Conservation (phyloP, 2,113 vertebrate species). For the Tetraodon nigroviridis region DNA sequence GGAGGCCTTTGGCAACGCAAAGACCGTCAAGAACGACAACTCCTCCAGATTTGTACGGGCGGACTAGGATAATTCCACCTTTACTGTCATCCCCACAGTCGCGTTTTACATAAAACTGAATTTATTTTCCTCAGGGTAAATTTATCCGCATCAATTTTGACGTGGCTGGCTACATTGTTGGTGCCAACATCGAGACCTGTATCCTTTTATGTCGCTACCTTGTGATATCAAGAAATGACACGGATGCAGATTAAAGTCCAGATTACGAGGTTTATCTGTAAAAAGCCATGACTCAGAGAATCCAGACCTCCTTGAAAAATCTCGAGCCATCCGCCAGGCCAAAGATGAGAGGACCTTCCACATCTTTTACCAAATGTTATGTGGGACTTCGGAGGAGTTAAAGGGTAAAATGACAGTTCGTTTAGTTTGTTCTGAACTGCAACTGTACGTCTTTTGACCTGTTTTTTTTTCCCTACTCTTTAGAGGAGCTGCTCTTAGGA, state of each 20-base stretch:
- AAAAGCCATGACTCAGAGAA: constrained; percentile 59
- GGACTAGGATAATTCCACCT: background rate
- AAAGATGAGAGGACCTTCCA: constrained; percentile 90
- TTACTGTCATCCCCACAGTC: background rate
- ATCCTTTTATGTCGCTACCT: constrained; percentile 62
- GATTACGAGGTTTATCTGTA: background rate
- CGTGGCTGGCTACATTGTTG: constrained; percentile 81
- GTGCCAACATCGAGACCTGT: constrained; percentile 84
- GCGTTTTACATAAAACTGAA: background rate
- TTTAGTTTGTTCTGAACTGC: too few species aligned
- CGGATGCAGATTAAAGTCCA: background rate
- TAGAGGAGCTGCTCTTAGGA: constrained; percentile 83
- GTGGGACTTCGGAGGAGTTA: constrained; percentile 77
- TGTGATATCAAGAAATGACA: background rate
- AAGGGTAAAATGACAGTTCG: constrained; percentile 51
- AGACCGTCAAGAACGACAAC: constrained; percentile 90
- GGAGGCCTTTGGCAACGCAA: constrained; percentile 89
- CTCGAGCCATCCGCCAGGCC: constrained; percentile 85
- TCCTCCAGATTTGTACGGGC: constrained; percentile 87
- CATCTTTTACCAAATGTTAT: constrained; percentile 86
- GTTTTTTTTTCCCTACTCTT: constrained; percentile 30
- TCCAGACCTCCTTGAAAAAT: constrained; percentile 88
- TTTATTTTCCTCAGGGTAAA: constrained; percentile 71
- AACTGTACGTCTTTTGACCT: background rate
- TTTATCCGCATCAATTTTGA: constrained; percentile 84